Evolutionary conservation across 2,888 invertebrate genomes (phyloP), one percentile per base, ranked within the genome.

Genomic region (Tenthredo livida): DNA sequence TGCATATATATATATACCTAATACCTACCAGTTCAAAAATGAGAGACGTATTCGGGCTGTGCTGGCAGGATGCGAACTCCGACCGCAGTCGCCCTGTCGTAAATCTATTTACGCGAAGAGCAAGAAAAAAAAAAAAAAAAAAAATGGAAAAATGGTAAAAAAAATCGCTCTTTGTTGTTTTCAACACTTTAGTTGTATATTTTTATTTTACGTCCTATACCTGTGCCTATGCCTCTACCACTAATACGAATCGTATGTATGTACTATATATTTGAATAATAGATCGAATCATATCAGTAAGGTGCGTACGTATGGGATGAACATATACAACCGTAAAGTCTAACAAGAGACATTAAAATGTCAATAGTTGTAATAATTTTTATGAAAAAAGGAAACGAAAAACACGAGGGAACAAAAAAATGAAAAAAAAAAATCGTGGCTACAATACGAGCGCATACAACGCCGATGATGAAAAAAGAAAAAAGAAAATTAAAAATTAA

Each of bases 31-130:
- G 29, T 50, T 29, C 47, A 77, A 77, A 77, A 77, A 50, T 50
- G 50, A 58, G 80, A 80, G 80, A 80, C 80, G 80, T 61, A 61
- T 61, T 80, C 80, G 61, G 43, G 21, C 21, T 43, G 40, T n/a
- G 61, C 73, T n/a, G 50, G 50, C 78, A 78, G 84, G 83, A 86
- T 85, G 84, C 85, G 85, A 85, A 54, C 80, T 84, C 77, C 82
- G 85, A 86, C 85, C 86, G 84, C 86, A 86, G 43, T 85, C 73
- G 73, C 73, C 84, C 40, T 80, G 80, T 80, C 85, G 84, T 86
- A 86, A 86, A 86, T 86, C 84, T 75, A 84, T 86, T 86, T 70
- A n/a, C 61, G 67, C 47, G 61, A 15, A n/a, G 37, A 65, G 61
- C 10, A 61, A 5, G 29, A 15, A 15, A 29, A 37, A 25, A 25